Conservation (phyloP, 2,113 vertebrate species). For the Rallus limicola region DNA sequence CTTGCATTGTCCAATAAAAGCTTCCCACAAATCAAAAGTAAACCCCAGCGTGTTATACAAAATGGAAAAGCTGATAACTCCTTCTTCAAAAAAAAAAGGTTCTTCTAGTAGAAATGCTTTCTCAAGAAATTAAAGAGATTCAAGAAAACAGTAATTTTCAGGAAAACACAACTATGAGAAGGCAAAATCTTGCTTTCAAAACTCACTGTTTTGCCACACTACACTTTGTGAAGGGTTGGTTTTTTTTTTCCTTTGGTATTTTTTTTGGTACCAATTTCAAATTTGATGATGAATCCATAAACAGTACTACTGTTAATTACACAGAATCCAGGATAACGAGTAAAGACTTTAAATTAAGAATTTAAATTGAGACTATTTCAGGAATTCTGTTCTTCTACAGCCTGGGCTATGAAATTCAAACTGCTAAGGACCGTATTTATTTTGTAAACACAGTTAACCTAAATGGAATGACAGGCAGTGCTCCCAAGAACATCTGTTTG, state of each 20-base stretch:
- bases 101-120: neutral
- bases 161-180: neutral
- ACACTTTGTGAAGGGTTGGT: neutral
- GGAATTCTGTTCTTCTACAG: neutral
- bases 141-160: neutral
- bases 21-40: neutral
- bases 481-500: slow-evolving; percentile 26
- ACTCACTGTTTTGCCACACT: neutral
- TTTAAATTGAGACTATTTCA: neutral
- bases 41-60: neutral
- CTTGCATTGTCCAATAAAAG: neutral
- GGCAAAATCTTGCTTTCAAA: neutral
- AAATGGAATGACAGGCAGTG: neutral
- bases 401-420: neutral
- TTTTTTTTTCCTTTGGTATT: neutral
- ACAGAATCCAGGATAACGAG: neutral
- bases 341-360: neutral
- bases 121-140: neutral
- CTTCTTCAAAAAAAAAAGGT: neutral
- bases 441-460: neutral
- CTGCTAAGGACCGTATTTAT: neutral
- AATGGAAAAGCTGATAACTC: neutral
- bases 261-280: neutral
- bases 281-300: neutral
- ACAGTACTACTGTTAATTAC: neutral